phyloP scores from a whole-genome alignment of 2,113 vertebrate species.

The Diadophis punctatus region DNA sequence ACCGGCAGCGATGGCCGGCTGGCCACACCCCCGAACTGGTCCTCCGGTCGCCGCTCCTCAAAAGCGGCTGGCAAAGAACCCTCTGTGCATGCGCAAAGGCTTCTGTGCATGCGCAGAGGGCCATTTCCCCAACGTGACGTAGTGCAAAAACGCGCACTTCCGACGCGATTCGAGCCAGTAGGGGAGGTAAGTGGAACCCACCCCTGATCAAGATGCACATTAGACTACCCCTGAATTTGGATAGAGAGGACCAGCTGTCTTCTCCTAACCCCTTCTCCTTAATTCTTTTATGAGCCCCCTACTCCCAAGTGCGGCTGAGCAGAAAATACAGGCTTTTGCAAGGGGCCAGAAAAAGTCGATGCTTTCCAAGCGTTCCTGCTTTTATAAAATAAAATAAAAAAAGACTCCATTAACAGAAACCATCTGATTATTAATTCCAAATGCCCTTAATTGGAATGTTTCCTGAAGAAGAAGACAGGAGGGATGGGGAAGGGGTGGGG shows the following conservation, averaged over 20 bases:
- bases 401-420: constrained; percentile 51
- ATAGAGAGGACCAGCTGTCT: not conserved
- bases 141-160: no score
- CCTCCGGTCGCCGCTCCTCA: no score
- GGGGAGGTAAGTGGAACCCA: no score
- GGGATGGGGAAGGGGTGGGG: constrained; percentile 32
- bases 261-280: not conserved
- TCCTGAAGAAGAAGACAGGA: constrained; percentile 62
- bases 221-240: not conserved
- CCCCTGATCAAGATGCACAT: no score
- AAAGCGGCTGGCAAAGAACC: no score
- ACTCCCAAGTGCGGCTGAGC: not conserved
- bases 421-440: constrained; percentile 61
- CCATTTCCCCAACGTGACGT: no score
- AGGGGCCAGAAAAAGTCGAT: constrained; percentile 1
- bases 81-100: no score
- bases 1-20: no score
- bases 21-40: no score
- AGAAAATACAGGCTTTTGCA: not conserved
- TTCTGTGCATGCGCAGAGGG: no score
- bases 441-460: constrained; percentile 59
- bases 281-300: not conserved
- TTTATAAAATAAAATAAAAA: constrained; percentile 14
- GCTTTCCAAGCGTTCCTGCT: not conserved
- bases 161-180: no score